phyloP scores from a whole-genome alignment of 1,140 invertebrate genomes.

The Orchestia grillus region DNA sequence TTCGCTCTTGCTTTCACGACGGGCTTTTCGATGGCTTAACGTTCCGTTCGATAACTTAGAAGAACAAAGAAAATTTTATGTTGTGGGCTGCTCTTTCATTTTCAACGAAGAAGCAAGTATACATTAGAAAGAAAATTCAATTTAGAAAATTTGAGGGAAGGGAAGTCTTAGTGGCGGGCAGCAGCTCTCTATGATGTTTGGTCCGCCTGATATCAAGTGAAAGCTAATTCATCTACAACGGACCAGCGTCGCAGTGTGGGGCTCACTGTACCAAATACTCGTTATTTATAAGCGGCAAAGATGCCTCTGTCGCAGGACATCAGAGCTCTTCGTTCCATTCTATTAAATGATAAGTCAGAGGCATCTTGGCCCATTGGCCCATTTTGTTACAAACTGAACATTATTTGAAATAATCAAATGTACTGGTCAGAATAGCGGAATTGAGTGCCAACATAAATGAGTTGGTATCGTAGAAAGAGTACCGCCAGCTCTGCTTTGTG shows the following conservation, averaged over 20 bases:
- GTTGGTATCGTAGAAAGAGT: no score
- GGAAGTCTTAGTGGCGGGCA: neutral
- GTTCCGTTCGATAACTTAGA: neutral
- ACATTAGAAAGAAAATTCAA: neutral
- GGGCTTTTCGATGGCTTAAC: neutral
- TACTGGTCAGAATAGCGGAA: no score
- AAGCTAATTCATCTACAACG: neutral
- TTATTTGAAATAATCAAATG: no score
- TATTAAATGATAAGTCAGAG: neutral
- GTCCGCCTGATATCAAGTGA: neutral
- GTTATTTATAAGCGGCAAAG: neutral
- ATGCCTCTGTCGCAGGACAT: neutral
- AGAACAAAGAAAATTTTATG: neutral
- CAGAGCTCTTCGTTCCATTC: neutral
- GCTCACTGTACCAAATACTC: neutral
- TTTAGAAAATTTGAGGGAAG: neutral
- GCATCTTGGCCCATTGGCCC: neutral
- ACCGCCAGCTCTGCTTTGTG: no score
- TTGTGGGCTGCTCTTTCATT: neutral
- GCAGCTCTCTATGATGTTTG: neutral
- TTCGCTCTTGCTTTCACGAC: conserved; percentile 6
- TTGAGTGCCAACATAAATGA: no score
- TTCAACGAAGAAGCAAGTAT: neutral
- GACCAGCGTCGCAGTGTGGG: neutral
- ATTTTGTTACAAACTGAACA: no score